A percentile compares a stretch with the other conserved stretches of the same genome.
Evolutionary conservation across 2,113 vertebrate species (phyloP).

Genomic region (Lanius collurio): DNA sequence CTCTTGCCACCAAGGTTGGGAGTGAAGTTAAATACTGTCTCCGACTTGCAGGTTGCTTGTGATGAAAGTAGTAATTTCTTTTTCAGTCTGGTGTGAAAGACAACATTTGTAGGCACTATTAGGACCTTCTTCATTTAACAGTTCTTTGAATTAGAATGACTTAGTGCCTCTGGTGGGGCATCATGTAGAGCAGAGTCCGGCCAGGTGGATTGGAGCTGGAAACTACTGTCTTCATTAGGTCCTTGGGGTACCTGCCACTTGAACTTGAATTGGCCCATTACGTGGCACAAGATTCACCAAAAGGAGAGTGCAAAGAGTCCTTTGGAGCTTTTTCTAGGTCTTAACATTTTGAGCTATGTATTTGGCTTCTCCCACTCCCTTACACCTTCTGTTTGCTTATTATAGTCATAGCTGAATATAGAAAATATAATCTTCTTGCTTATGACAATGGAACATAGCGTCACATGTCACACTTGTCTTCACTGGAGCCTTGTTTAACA

Average conservation of each 20-base stretch:
- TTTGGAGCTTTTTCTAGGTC: background rate
- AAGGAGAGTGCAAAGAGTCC: background rate
- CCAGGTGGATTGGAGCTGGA: background rate
- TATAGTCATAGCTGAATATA: background rate
- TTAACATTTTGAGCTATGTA: background rate
- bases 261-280: background rate
- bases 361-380: background rate
- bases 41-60: background rate
- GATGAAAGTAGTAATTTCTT: background rate
- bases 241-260: background rate
- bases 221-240: background rate
- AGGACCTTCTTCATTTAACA: background rate
- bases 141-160: background rate
- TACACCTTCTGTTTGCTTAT: background rate
- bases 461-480: background rate
- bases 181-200: background rate
- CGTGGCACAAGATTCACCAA: background rate
- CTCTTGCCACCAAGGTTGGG: background rate
- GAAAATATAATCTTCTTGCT: background rate
- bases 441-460: accelerated
- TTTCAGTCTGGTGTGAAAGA: background rate
- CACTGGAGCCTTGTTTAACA: background rate
- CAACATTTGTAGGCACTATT: background rate
- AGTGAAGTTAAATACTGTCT: background rate
- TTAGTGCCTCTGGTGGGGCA: background rate